These are phyloP conservation scores for Tokudaia tokunoshimensis DNA, from an alignment of 2,797 vertebrate genomes.

Conservation along the genomic window DNA sequence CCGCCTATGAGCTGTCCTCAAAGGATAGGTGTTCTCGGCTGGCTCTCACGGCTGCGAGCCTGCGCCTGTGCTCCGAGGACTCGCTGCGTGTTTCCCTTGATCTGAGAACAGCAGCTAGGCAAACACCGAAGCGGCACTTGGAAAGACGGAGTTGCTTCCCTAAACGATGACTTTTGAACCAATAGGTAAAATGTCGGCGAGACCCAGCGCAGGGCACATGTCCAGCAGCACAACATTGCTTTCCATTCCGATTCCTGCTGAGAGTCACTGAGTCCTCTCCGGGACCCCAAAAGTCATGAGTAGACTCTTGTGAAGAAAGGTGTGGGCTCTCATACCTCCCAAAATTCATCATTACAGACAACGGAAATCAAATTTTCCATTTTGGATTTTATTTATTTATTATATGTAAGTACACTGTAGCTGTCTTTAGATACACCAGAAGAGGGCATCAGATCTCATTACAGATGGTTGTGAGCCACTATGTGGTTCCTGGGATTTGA, in stretches of 20 bases:
- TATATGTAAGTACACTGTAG: no score
- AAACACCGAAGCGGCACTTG: neutral
- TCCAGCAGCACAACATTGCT: neutral
- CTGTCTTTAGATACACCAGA: no score
- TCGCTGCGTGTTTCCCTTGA: constrained; percentile 34
- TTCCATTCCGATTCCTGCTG: neutral
- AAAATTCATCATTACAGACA: constrained; percentile 26
- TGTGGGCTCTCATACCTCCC: constrained; percentile 2
- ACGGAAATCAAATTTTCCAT: constrained; percentile 65
- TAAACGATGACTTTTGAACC: neutral
- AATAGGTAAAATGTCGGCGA: neutral
- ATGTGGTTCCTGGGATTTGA: no score
- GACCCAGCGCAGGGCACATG: neutral
- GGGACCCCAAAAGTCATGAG: neutral
- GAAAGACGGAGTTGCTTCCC: neutral
- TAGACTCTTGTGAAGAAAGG: constrained; percentile 36
- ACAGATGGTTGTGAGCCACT: no score
- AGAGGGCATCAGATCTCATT: no score
- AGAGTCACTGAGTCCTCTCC: neutral
- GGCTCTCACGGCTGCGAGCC: neutral
- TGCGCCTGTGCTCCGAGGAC: neutral
- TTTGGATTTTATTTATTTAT: constrained; percentile 15
- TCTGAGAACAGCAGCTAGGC: neutral
- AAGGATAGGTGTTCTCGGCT: neutral
- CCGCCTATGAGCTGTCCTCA: neutral